Evolutionary conservation across 1,140 invertebrate species (phyloP).

Genomic region (Leptoteleia sp.): DNA sequence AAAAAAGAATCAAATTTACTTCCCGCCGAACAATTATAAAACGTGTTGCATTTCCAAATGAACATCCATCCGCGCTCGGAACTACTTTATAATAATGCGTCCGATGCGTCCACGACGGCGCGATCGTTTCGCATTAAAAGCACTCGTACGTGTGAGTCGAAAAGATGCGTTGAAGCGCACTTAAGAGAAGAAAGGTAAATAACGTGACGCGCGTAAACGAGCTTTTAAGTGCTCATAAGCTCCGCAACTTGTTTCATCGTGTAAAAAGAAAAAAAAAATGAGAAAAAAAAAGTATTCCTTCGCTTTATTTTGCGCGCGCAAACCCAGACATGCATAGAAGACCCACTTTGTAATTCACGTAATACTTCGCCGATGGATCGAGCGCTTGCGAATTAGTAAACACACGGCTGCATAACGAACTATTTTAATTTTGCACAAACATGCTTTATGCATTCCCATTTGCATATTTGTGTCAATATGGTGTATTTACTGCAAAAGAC

Average conservation of each 20-base stretch:
- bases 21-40: constrained; percentile 16
- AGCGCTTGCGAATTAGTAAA: neutral
- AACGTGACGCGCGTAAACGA: constrained; percentile 52
- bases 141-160: constrained; percentile 28
- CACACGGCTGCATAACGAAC: constrained; percentile 36
- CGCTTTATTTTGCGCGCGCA: constrained; percentile 39
- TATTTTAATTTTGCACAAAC: constrained; percentile 37
- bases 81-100: constrained; percentile 25
- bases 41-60: constrained; percentile 13
- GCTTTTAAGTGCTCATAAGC: constrained; percentile 56
- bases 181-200: constrained; percentile 55
- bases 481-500: constrained; percentile 33
- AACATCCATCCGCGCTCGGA: constrained; percentile 1
- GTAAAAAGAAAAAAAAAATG: too few relatives aligned
- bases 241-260: constrained; percentile 41
- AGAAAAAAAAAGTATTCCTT: constrained; percentile 16
- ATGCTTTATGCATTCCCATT: constrained; percentile 32
- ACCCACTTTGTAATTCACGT: constrained; percentile 52
- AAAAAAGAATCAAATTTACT: constrained; percentile 26
- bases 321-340: constrained; percentile 34
- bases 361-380: constrained; percentile 15
- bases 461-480: constrained; percentile 25
- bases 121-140: constrained; percentile 30
- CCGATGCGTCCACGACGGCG: constrained; percentile 1
- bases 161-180: constrained; percentile 36